Percentiles rank a stretch among this genome's conserved stretches.
Conservation (phyloP, 1,140 invertebrate genomes). For the Nylanderia fulva region DNA sequence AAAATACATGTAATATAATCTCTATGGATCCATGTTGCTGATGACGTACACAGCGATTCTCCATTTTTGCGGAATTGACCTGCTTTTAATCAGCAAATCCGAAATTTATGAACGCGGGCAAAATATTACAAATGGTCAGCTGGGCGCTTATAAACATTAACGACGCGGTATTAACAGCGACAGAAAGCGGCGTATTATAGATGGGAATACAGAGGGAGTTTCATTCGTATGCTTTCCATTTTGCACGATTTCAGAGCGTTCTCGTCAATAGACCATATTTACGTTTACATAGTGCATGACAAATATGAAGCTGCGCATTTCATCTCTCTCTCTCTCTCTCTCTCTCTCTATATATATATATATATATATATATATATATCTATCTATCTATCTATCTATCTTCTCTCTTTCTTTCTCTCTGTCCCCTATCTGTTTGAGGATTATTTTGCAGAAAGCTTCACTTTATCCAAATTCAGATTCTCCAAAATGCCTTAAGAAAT, state of each 20-base stretch:
- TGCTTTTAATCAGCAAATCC: slow-evolving; percentile 51
- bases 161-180: not conserved
- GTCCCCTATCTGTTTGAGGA: not conserved
- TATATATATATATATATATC: too few species aligned
- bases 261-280: slow-evolving; percentile 53
- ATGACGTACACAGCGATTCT: not conserved
- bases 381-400: too few species aligned
- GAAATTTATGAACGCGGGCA: slow-evolving; percentile 45
- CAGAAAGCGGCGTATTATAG: not conserved
- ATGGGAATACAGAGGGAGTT: not conserved
- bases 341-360: too few species aligned
- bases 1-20: too few species aligned
- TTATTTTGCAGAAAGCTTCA: slow-evolving; percentile 1
- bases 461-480: not conserved
- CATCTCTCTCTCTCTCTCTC: not conserved
- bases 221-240: slow-evolving; percentile 21
- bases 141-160: slow-evolving; percentile 41
- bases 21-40: not conserved
- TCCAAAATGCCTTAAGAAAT: not conserved
- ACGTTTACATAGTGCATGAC: slow-evolving; percentile 12
- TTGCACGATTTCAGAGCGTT: not conserved
- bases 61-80: slow-evolving; percentile 38
- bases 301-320: slow-evolving; percentile 40
- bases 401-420: too few species aligned
- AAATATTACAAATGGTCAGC: slow-evolving; percentile 50